Evolutionary conservation across 2,888 invertebrate species (phyloP).

Genomic region (Iselma pallidipennis): DNA sequence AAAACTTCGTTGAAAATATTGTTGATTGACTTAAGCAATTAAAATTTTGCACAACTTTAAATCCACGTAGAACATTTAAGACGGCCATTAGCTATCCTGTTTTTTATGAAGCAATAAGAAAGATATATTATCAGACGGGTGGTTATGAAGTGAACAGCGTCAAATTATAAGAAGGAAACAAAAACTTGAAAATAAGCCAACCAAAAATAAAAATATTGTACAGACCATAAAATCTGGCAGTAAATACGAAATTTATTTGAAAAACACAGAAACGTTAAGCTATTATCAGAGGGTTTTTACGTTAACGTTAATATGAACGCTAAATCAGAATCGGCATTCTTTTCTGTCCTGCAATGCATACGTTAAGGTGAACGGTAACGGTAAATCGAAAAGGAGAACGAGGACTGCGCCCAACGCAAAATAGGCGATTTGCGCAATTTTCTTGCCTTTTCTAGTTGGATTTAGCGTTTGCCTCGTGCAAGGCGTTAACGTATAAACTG

Average conservation of each 20-base stretch:
- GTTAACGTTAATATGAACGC: too few species aligned
- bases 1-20: background rate
- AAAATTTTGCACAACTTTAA: background rate
- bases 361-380: too few species aligned
- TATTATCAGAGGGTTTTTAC: too few species aligned
- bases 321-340: too few species aligned
- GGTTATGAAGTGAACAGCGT: background rate
- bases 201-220: background rate
- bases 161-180: background rate
- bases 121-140: background rate
- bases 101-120: background rate
- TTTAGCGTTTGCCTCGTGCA: too few species aligned
- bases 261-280: background rate
- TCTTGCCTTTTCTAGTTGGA: too few species aligned
- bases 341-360: too few species aligned
- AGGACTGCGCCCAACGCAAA: too few species aligned
- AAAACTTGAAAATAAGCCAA: background rate
- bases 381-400: too few species aligned
- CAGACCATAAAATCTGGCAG: background rate
- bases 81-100: background rate
- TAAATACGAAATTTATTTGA: background rate
- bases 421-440: too few species aligned
- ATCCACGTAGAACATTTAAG: background rate
- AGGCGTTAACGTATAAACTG: too few species aligned
- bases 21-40: background rate